phyloP scores from a whole-genome alignment of 2,888 invertebrate genomes.

The Leptarthrus brevirostris region DNA sequence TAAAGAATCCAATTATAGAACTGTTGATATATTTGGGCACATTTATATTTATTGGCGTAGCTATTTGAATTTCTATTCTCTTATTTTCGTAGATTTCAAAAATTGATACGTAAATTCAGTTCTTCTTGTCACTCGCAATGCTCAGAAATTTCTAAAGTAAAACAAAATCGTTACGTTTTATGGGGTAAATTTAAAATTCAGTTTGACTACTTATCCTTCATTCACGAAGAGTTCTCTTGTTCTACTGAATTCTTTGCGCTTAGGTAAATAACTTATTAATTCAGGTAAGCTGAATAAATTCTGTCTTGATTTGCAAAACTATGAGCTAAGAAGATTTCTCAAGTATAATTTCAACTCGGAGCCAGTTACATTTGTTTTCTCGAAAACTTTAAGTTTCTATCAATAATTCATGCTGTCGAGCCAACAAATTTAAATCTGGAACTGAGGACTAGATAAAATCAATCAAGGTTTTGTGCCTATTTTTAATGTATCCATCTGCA shows the following conservation, averaged over 20 bases:
- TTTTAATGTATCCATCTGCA: no score
- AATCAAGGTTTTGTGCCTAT: no score
- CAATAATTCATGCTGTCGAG: constrained; percentile 4
- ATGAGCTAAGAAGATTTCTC: neutral
- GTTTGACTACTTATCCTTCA: neutral
- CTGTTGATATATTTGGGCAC: no score
- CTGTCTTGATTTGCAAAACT: neutral
- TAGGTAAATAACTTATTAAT: neutral
- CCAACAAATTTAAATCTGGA: neutral
- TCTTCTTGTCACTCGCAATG: no score
- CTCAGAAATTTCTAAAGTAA: no score
- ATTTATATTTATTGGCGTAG: no score
- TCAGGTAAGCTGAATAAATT: neutral
- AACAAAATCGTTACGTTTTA: no score
- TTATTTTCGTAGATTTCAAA: no score
- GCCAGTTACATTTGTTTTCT: neutral
- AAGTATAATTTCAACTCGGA: neutral
- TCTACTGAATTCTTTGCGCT: neutral
- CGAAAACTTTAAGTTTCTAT: neutral
- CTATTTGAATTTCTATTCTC: no score
- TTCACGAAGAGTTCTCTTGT: neutral
- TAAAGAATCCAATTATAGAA: no score
- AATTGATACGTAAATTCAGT: no score
- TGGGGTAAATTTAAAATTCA: neutral
- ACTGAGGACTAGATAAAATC: neutral